Percentiles rank a stretch among this genome's conserved stretches.
Evolutionary conservation across 2,888 invertebrate genomes (phyloP).

Genomic region (Erebia ligea): DNA sequence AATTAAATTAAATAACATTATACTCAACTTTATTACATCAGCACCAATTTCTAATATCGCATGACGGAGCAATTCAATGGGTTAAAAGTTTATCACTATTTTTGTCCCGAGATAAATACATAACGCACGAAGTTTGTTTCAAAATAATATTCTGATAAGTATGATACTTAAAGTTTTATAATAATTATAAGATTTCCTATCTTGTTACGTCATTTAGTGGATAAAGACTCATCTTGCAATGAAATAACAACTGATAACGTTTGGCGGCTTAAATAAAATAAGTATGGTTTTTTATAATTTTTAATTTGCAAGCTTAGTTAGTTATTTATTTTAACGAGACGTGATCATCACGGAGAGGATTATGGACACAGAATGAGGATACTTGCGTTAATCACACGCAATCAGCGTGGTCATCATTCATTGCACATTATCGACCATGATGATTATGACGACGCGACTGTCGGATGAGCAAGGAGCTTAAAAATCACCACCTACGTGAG

Average conservation of each 20-base stretch:
- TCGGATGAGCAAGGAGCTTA: too few species aligned
- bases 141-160: constrained; percentile 27
- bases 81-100: constrained; percentile 60
- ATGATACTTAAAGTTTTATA: constrained; percentile 26
- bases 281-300: neutral
- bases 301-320: neutral
- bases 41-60: constrained; percentile 49
- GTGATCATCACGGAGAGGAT: constrained; percentile 6
- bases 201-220: constrained; percentile 21
- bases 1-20: too few species aligned
- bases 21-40: constrained; percentile 29
- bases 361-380: neutral
- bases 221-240: constrained; percentile 21
- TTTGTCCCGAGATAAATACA: constrained; percentile 40
- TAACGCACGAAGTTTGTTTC: constrained; percentile 35
- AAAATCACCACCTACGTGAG: too few species aligned
- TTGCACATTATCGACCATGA: too few species aligned
- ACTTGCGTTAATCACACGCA: neutral
- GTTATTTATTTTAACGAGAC: neutral
- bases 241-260: constrained; percentile 17
- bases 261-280: neutral
- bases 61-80: constrained; percentile 48
- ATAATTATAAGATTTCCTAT: constrained; percentile 12
- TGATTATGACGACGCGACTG: too few species aligned
- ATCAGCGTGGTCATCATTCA: neutral